These are phyloP conservation scores for Lordiphosa mommai DNA, from an alignment of 1,140 invertebrate species.

Conservation along the genomic window DNA sequence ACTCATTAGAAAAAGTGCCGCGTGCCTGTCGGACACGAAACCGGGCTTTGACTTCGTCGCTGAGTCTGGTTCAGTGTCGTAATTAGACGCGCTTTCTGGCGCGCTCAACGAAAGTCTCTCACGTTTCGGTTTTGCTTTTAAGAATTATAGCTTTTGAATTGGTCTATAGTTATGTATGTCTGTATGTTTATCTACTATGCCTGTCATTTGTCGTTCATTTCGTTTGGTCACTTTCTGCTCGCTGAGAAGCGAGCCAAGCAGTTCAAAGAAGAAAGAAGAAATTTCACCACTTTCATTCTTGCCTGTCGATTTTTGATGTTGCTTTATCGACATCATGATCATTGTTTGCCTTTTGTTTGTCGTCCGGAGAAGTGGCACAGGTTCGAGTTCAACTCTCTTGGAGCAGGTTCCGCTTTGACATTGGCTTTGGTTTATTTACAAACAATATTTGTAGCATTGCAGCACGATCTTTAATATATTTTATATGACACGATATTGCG, in stretches of 20 bases:
- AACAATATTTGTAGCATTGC: conserved; percentile 53
- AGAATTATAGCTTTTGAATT: conserved; percentile 51
- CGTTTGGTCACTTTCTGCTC: conserved; percentile 33
- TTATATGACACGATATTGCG: conserved; percentile 47
- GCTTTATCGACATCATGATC: conserved; percentile 13
- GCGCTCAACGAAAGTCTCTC: conserved; percentile 51
- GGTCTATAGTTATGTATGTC: conserved; percentile 17
- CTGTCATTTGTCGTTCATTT: conserved; percentile 53
- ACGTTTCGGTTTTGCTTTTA: conserved; percentile 43
- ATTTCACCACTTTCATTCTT: conserved; percentile 64
- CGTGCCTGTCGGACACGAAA: conserved; percentile 23
- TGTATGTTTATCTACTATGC: conserved; percentile 10
- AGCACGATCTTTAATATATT: conserved; percentile 48
- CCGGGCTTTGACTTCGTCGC: conserved; percentile 6
- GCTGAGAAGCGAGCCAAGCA: conserved; percentile 4
- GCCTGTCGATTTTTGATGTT: conserved; percentile 55
- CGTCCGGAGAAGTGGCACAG: conserved; percentile 47
- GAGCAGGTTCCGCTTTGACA: conserved; percentile 53
- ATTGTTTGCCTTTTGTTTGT: conserved; percentile 11
- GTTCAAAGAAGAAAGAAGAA: conserved; percentile 38
- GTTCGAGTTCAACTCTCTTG: conserved; percentile 5
- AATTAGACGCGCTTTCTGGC: conserved; percentile 54
- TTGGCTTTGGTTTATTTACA: conserved; percentile 36
- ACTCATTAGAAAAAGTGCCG: conserved; percentile 54
- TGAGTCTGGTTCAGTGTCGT: conserved; percentile 14